Base-by-base conservation (phyloP, 2,113 vertebrate species). In the Oryzias melastigma region DNA sequence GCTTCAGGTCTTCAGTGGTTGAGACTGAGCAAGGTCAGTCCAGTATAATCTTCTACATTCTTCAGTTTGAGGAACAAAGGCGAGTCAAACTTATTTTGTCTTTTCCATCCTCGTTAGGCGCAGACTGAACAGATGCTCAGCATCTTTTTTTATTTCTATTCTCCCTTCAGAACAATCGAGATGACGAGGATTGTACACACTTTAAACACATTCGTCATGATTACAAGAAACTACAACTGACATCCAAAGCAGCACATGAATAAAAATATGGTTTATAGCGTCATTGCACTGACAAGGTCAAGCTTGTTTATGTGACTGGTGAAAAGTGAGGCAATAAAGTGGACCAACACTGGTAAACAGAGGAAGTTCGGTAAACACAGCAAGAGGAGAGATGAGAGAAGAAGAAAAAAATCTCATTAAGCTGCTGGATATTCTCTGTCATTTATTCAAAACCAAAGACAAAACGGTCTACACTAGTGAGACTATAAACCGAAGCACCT, bases 71-170 rank as follows among this genome's bases (percentile, higher is more conserved):
- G 51, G 43, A 75, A 20, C 46, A 47, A 47, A 47, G 8, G 6
- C n/a, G 7, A 60, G 24, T n/a, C 49, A 19, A n/a, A 18, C 18
- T 47, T 10, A 3, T 12, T n/a, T 18, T 18, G n/a, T 47, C 46
- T 47, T 4, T 19, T 47, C n/a, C 48, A 44, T 65, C 40, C 25
- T 60, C 52, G 18, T 68, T 73, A 70, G 71, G 19, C 63, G 20
- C 59, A 46, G 58, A 76, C 75, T 65, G 64, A 83, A 72, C 67
- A 78, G 66, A 72, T 69, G 74, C 69, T 62, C 62, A 14, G 48
- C 50, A 56, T 68, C 68, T 52, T 62, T 60, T 52, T 52, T 66
- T 61, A 56, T 54, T 25, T 4, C 10, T 65, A 42, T 46, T 43
- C 46, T 58, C 65, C 73, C 62, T 48, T 68, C 63, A 71, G 25